A percentile compares a stretch with the other conserved stretches of the same genome.
These are phyloP conservation scores for Caenorhabditis sp. DNA, from an alignment of 2,888 invertebrate genomes.

Conservation along the genomic window DNA sequence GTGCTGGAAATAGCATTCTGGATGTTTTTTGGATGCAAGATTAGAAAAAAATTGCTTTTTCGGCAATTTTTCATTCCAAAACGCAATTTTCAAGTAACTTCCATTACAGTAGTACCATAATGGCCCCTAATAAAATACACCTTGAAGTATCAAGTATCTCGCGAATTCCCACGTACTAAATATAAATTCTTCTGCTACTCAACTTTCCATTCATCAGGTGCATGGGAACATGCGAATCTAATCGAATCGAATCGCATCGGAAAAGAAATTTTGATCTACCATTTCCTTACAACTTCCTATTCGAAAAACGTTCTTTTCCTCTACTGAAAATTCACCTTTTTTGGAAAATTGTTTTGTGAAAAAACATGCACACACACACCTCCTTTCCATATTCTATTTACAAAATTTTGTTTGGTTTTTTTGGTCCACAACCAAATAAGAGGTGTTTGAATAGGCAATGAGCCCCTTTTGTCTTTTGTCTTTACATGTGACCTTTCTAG, in stretches of 20 bases:
- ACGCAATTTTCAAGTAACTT: neutral
- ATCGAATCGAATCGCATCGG: no score
- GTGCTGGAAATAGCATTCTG: no score
- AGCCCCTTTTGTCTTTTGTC: constrained; percentile 45
- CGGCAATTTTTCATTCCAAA: no score
- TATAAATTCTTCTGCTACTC: neutral
- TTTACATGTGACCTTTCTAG: constrained; percentile 46
- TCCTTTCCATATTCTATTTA: constrained; percentile 13
- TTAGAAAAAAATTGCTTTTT: no score
- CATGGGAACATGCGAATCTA: neutral
- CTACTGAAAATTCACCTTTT: neutral
- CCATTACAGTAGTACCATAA: neutral
- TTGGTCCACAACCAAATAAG: constrained; percentile 19
- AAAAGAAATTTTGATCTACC: neutral
- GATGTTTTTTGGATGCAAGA: no score
- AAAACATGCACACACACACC: neutral
- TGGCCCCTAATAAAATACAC: no score
- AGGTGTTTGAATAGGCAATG: constrained; percentile 51
- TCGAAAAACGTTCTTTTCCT: no score
- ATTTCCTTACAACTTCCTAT: no score
- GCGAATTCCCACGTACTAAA: neutral
- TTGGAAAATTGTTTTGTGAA: neutral
- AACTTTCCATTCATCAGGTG: neutral
- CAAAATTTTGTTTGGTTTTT: constrained; percentile 19
- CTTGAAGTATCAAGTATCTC: no score